Conservation (phyloP, 2,888 invertebrate species). For the Palloptera scutellata region DNA sequence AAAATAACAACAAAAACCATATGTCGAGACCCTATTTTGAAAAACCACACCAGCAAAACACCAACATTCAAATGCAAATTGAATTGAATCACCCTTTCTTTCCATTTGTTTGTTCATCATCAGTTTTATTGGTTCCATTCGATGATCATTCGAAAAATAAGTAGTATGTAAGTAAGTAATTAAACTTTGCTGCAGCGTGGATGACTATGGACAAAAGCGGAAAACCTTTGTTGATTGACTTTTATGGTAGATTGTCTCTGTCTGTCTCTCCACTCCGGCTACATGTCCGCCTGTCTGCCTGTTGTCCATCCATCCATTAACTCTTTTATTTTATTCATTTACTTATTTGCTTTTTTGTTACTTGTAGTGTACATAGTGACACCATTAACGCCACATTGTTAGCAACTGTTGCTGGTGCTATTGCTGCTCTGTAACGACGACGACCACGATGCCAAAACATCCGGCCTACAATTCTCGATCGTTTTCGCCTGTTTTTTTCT, state of each 20-base stretch:
- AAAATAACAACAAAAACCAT: not conserved
- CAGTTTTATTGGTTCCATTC: constrained; percentile 60
- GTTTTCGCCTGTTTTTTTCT: constrained; percentile 11
- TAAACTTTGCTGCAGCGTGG: no score
- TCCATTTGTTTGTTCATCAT: constrained; percentile 6
- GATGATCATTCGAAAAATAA: constrained; percentile 52
- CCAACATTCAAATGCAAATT: constrained; percentile 47
- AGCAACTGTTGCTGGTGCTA: constrained; percentile 23
- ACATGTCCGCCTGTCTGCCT: not conserved
- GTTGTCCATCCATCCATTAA: constrained; percentile 20
- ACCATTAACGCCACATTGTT: constrained; percentile 51
- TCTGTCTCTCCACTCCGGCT: not conserved
- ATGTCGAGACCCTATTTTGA: not conserved
- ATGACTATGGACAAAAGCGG: constrained; percentile 38
- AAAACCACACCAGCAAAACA: constrained; percentile 10
- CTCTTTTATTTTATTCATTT: constrained; percentile 5
- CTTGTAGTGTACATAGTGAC: constrained; percentile 44
- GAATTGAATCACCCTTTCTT: constrained; percentile 32
- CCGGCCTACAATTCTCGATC: constrained; percentile 35
- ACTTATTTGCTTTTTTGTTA: no score
- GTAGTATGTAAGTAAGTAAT: no score
- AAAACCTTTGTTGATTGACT: constrained; percentile 47
- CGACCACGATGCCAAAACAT: constrained; percentile 34
- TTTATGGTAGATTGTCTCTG: constrained; percentile 33
- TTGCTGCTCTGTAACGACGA: not conserved